These are phyloP conservation scores for Acanthis flammea DNA, from an alignment of 2,797 vertebrate species.

Conservation along the genomic window DNA sequence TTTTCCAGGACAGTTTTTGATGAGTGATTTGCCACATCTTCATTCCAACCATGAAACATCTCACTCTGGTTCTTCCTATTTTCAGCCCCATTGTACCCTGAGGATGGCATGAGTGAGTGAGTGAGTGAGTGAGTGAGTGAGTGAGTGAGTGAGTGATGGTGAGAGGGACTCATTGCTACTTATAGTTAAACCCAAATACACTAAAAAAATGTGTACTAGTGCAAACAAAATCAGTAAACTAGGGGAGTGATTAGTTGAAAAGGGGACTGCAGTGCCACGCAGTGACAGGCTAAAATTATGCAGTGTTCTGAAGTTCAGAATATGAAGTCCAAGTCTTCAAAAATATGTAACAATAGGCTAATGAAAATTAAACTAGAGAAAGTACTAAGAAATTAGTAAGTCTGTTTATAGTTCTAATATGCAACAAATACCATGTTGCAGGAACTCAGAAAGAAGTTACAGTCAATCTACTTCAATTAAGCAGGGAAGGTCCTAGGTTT, in stretches of 20 bases:
- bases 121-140: neutral
- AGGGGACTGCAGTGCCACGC: neutral
- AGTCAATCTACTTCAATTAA: neutral
- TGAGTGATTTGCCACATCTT: neutral
- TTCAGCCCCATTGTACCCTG: neutral
- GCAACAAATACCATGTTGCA: neutral
- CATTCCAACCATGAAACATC: neutral
- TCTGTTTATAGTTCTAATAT: neutral
- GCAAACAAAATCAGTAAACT: neutral
- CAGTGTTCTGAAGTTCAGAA: neutral
- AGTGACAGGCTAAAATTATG: neutral
- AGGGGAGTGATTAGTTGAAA: neutral
- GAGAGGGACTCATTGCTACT: neutral
- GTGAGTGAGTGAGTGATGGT: too few species aligned
- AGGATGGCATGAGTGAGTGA: neutral
- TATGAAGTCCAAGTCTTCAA: neutral
- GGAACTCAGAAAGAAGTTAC: neutral
- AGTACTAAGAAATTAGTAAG: neutral
- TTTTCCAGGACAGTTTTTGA: neutral
- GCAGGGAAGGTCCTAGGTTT: accelerated
- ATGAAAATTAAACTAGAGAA: neutral
- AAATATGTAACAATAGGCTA: neutral
- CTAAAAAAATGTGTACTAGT: neutral
- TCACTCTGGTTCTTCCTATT: neutral
- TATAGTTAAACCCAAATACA: neutral